A percentile compares a stretch with the other conserved stretches of the same genome.
phyloP scores from a whole-genome alignment of 2,797 vertebrate species.

The Cynodonichthys magdalenae region DNA sequence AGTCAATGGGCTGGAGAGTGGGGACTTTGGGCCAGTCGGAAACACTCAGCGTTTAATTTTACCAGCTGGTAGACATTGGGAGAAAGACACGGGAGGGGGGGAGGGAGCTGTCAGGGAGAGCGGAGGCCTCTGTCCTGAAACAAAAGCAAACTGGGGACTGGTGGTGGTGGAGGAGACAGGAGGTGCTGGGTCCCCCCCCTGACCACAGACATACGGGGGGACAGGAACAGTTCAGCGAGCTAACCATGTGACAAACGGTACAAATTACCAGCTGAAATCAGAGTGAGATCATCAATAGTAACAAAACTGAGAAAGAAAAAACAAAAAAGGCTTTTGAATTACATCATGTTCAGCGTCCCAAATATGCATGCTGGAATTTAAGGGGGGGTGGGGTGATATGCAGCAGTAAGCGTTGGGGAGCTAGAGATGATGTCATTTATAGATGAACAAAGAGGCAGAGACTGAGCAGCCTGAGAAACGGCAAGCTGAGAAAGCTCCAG shows the following conservation, averaged over 20 bases:
- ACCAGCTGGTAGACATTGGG: constrained; percentile 74
- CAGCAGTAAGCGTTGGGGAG: constrained; percentile 62
- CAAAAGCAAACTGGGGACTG: constrained; percentile 41
- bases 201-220: constrained; percentile 6
- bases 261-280: constrained; percentile 1
- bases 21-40: constrained; percentile 78
- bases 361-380: constrained; percentile 54
- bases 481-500: constrained; percentile 50
- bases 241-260: constrained; percentile 12
- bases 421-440: constrained; percentile 78
- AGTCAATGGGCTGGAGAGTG: constrained; percentile 80
- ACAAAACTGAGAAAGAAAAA: constrained; percentile 25
- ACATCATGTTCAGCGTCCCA: constrained; percentile 62
- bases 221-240: constrained; percentile 9
- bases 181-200: constrained; percentile 28
- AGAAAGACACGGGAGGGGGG: constrained; percentile 50
- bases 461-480: constrained; percentile 58
- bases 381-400: constrained; percentile 34
- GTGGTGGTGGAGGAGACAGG: constrained; percentile 25
- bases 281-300: constrained; percentile 4
- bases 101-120: constrained; percentile 32
- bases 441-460: constrained; percentile 73
- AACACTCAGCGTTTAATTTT: constrained; percentile 79
- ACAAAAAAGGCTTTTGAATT: constrained; percentile 45
- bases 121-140: constrained; percentile 49